Base-by-base conservation (phyloP, 2,888 invertebrate species). In the Acronicta psi region DNA sequence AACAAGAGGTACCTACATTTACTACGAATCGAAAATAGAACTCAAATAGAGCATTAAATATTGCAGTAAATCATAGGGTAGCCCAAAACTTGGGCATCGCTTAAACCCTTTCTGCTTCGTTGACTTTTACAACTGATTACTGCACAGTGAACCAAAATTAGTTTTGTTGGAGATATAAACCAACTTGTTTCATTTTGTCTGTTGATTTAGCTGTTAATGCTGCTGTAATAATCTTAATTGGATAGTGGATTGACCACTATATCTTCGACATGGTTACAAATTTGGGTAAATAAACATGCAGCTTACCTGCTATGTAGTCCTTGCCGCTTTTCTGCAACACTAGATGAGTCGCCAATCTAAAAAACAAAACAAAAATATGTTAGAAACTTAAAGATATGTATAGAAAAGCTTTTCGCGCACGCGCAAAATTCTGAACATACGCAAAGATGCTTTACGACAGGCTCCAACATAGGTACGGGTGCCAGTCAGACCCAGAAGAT, bases 81-180 rank as follows among this genome's bases (percentile, higher is more conserved):
- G 9, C 25, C 53, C 25, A 9, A 53, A 60, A 68, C 53, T 60
- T 42, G 16, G 10, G 29, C 8, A 20, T 36, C 9, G 5, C 29
- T 6, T 29, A 36, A 57, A 45, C 50, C 65, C 40, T 44, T 67
- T 50, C 44, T 37, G n/a, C 45, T 67, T 31, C 46, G 49, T 46
- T 46, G 14, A 46, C 34, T 50, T 25, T 44, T 45, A 42, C 43
- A 50, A 60, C 53, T 34, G 45, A 68, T 50, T 45, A 36, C 41
- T 10, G 43, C 9, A 13, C 11, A 44, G 44, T 61, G 43, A 46
- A 20, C 42, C 23, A 54, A n/a, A 64, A 38, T 43, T 38, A 31
- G 18, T 36, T 34, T 20, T 10, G 42, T 40, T 40, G 9, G 14
- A 17, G 10, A 9, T n/a, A 0, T 13, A 14, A 47, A 6, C 6